Percentiles rank a stretch among this genome's conserved stretches.
Evolutionary conservation across 2,113 vertebrate genomes (phyloP).

Genomic region (Pithys albifrons): DNA sequence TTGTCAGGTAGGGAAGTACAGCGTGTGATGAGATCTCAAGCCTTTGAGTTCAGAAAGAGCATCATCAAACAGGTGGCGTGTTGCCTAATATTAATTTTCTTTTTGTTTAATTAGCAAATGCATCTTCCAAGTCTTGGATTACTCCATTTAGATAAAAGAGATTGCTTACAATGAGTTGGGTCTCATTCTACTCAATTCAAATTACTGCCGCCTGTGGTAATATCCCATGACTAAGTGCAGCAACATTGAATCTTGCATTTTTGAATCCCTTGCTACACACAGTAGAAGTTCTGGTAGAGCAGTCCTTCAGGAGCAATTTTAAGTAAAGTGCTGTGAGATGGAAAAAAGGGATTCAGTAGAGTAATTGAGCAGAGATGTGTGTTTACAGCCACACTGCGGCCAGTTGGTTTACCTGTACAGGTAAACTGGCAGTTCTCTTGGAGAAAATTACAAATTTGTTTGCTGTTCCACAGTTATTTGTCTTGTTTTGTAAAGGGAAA

Average conservation of each 20-base stretch:
- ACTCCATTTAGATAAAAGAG: slow-evolving; percentile 8
- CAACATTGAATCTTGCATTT: not conserved
- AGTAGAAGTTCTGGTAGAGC: not conserved
- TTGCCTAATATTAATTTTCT: slow-evolving; percentile 18
- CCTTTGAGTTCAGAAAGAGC: not conserved
- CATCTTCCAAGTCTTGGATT: not conserved
- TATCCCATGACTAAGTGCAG: not conserved
- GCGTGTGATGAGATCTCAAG: not conserved
- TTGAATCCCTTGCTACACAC: not conserved
- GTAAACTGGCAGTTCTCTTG: not conserved
- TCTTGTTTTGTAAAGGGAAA: not conserved
- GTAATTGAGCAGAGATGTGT: not conserved
- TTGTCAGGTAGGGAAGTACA: not conserved
- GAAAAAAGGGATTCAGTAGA: slow-evolving; percentile 36
- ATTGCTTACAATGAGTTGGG: not conserved
- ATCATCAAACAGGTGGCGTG: accelerated
- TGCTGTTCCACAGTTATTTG: not conserved
- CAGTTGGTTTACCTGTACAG: not conserved
- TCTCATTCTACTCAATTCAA: not conserved
- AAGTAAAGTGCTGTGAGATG: slow-evolving; percentile 30
- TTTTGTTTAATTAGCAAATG: slow-evolving; percentile 7
- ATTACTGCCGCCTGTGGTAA: not conserved
- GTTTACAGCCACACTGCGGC: not conserved
- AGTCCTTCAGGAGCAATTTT: not conserved
- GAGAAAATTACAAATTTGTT: slow-evolving; percentile 21